Percentiles rank a stretch among this genome's conserved stretches.
These are phyloP conservation scores for Colaptes auratus DNA, from an alignment of 2,113 vertebrate species.

Conservation along the genomic window DNA sequence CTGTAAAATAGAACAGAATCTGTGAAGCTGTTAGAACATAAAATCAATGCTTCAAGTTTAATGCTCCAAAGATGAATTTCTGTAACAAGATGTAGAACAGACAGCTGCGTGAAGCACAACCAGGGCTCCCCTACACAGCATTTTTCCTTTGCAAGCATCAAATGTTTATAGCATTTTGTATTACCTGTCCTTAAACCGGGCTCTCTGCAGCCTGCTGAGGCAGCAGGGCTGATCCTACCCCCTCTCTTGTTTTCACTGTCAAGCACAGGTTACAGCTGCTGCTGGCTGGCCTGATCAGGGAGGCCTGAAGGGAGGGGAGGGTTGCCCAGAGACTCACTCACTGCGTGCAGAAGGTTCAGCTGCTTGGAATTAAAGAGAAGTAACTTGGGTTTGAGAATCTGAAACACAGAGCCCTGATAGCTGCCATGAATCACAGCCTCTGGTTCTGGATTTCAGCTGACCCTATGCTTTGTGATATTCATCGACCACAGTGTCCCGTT, in stretches of 20 bases:
- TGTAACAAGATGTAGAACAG: conserved; percentile 66
- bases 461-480: background rate
- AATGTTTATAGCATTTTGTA: conserved; percentile 13
- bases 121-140: background rate
- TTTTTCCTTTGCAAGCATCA: background rate
- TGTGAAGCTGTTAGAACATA: conserved; percentile 58
- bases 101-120: conserved; percentile 28
- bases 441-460: background rate
- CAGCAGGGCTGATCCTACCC: background rate
- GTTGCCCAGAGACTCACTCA: background rate
- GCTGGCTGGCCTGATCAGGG: background rate
- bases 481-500: accelerated
- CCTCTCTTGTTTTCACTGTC: background rate
- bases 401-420: background rate
- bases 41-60: conserved; percentile 69
- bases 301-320: background rate
- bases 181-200: background rate
- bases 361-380: conserved; percentile 16
- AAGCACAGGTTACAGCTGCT: background rate
- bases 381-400: background rate
- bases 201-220: background rate
- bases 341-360: background rate
- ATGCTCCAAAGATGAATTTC: conserved; percentile 71
- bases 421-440: conserved; percentile 1
- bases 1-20: conserved; percentile 68